Evolutionary conservation across 2,797 vertebrate genomes (phyloP), one percentile per base, ranked within the genome.

Genomic region (Manis crassicaudata): DNA sequence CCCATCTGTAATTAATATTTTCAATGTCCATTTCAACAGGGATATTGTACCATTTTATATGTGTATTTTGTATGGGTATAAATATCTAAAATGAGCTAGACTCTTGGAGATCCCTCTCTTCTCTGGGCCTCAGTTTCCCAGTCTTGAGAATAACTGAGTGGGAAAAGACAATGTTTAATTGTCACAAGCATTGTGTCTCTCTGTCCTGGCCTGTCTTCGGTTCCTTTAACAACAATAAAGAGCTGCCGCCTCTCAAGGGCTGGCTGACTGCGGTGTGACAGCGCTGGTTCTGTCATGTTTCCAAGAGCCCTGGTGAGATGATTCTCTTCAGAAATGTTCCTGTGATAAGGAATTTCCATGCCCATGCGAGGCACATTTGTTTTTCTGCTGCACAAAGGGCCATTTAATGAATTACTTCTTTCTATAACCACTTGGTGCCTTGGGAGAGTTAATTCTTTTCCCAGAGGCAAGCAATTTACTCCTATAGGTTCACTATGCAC

Each of bases 381-480:
- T 90, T 76, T 77, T 40, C 67, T 6, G 70, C 52, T 18, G 92
- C 80, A 40, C 84, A 92, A 96, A 65, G 93, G 83, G 65, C 29
- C 72, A 58, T 63, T 97, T 92, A 79, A 37, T 27, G 46, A 95
- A 95, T 95, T 68, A 70, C 91, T 96, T 62, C 77, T 94, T 80
- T 88, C 81, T 75, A 83, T 92, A 91, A 73, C 60, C 76, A 29
- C 83, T 65, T 58, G n/a, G 82, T 80, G 29, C 76, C 70, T 21
- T 25, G 50, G 83, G 93, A 96, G 86, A 89, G 56, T 76, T 90
- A 68, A 72, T 85, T 93, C 70, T 77, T 60, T 95, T 85, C 95
- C 73, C 68, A 92, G 79, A 94, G 72, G 89, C 43, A 37, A 93
- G 93, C 67, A n/a, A 88, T 97, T 96, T 89, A 91, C 60, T 87